These are phyloP conservation scores for Belonocnema kinseyi DNA, from an alignment of 1,140 invertebrate species.

Conservation along the genomic window DNA sequence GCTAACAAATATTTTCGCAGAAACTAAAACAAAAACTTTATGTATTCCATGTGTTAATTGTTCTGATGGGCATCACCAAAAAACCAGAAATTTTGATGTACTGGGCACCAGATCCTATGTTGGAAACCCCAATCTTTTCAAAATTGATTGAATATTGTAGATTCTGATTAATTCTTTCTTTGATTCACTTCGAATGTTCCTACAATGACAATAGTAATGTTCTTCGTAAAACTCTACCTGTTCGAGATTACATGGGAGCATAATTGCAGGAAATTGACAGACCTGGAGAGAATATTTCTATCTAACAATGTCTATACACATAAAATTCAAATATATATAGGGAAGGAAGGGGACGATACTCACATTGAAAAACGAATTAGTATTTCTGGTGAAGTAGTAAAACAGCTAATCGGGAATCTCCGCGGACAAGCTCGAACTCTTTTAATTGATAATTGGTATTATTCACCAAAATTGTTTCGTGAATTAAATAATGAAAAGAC, in stretches of 20 bases:
- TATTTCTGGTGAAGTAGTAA: background rate
- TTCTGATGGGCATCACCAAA: constrained; percentile 40
- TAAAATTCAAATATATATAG: background rate
- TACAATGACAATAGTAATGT: constrained; percentile 29
- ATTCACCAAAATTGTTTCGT: background rate
- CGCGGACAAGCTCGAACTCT: background rate
- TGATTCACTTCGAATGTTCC: constrained; percentile 51
- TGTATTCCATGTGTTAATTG: constrained; percentile 30
- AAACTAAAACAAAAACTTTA: too few species aligned
- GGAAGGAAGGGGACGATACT: background rate
- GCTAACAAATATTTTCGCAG: too few species aligned
- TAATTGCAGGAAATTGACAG: constrained; percentile 43
- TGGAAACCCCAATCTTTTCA: too few species aligned
- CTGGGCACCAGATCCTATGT: constrained; percentile 50
- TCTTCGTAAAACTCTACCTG: constrained; percentile 41
- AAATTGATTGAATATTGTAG: too few species aligned
- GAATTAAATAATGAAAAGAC: background rate
- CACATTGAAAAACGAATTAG: background rate
- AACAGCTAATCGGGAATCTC: background rate
- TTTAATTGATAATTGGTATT: constrained; percentile 1
- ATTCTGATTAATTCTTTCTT: too few species aligned
- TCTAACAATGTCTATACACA: background rate
- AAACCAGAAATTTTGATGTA: constrained; percentile 45
- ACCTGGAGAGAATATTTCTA: constrained; percentile 43
- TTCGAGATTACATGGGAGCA: constrained; percentile 46